These are phyloP conservation scores for Nannoperca australis DNA, from an alignment of 2,797 vertebrate genomes.

Conservation along the genomic window DNA sequence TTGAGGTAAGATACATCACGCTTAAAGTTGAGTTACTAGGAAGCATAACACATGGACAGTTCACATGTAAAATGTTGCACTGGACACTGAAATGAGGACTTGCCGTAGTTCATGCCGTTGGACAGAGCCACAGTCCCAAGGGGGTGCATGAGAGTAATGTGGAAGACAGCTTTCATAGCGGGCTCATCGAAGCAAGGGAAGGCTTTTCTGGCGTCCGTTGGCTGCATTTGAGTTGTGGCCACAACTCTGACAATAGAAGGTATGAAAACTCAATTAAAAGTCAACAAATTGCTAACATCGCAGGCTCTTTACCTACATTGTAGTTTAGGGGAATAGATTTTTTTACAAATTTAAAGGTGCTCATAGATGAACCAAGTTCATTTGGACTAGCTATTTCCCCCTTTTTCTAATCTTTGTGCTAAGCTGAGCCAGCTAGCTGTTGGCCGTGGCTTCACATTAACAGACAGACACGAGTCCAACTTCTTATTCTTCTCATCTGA, in stretches of 20 bases:
- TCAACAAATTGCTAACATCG: neutral
- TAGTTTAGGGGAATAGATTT: no score
- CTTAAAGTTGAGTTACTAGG: neutral
- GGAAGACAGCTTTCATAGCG: slow-evolving; percentile 92
- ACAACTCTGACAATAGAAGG: slow-evolving; percentile 83
- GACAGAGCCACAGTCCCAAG: slow-evolving; percentile 81
- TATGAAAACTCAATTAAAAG: neutral
- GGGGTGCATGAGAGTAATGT: slow-evolving; percentile 86
- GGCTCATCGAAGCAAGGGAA: slow-evolving; percentile 98
- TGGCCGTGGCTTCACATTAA: no score
- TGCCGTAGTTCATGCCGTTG: slow-evolving; percentile 86
- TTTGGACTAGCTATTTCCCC: no score
- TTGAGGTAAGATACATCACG: neutral
- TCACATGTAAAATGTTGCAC: neutral
- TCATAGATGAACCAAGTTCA: no score
- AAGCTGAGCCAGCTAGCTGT: no score
- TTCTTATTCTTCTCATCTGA: neutral
- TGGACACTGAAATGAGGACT: slow-evolving; percentile 49
- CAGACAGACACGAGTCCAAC: no score
- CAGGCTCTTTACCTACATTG: no score
- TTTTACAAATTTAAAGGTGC: no score
- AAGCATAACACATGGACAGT: neutral
- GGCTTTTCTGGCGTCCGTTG: slow-evolving; percentile 91
- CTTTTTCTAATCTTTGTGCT: no score
- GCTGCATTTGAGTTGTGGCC: slow-evolving; percentile 95